Evolutionary conservation across 2,113 vertebrate genomes (phyloP).

Genomic region (Sphaerodactylus townsendi): DNA sequence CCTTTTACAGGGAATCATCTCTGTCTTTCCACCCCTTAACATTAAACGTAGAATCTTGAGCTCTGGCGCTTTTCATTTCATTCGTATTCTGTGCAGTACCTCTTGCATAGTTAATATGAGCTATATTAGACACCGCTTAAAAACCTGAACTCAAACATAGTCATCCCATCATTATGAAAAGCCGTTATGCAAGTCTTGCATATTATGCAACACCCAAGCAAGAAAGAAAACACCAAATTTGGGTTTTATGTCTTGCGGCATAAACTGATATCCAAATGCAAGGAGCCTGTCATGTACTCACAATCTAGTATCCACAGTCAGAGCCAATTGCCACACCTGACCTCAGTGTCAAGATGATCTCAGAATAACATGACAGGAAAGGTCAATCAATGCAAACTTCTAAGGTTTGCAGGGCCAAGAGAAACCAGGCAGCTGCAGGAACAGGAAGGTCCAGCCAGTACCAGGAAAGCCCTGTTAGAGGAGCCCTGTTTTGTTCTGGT

Average conservation of each 20-base stretch:
- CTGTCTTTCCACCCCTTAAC: not conserved
- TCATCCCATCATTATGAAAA: not conserved
- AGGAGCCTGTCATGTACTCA: too few relatives aligned
- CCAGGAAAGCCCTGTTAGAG: too few relatives aligned
- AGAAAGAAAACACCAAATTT: not conserved
- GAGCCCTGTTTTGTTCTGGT: too few relatives aligned
- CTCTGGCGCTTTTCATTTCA: not conserved
- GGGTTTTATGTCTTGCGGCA: too few relatives aligned
- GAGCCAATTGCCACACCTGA: too few relatives aligned
- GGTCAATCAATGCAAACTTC: too few relatives aligned
- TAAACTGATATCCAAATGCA: not conserved
- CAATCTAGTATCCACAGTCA: too few relatives aligned
- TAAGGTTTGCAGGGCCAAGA: not conserved
- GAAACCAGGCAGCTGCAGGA: not conserved
- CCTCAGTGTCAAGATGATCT: too few relatives aligned
- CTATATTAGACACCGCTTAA: not conserved
- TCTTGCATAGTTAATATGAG: not conserved
- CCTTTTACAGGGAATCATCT: not conserved
- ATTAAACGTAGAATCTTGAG: not conserved
- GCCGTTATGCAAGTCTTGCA: not conserved
- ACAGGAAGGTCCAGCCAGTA: too few relatives aligned
- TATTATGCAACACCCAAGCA: not conserved
- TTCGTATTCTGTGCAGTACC: not conserved
- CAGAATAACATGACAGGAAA: too few relatives aligned
- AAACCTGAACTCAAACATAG: not conserved